A percentile compares a stretch with the other conserved stretches of the same genome.
Conservation (phyloP, 2,797 vertebrate species). For the Pachyuromys duprasi region DNA sequence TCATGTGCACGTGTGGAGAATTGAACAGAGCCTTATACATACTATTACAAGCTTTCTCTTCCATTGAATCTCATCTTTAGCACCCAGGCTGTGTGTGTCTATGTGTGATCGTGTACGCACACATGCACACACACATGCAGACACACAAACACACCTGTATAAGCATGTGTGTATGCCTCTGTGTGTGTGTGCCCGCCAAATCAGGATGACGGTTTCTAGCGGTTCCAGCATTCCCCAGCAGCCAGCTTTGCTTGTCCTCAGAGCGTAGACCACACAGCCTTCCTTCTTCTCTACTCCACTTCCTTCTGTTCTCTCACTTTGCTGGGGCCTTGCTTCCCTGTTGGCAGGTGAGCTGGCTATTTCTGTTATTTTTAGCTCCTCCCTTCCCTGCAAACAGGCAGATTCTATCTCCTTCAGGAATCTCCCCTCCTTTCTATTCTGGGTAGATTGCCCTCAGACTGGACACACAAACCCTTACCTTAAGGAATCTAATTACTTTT, state of each 20-base stretch:
- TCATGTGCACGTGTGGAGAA: too few species aligned
- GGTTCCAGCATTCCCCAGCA: not conserved
- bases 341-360: not conserved
- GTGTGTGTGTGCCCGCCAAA: not conserved
- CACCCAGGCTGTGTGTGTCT: not conserved
- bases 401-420: not conserved
- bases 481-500: slow-evolving; percentile 50
- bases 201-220: not conserved
- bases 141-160: too few species aligned
- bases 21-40: not conserved
- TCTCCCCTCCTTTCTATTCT: not conserved
- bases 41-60: not conserved
- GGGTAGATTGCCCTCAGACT: not conserved
- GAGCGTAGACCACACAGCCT: not conserved
- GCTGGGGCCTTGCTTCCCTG: not conserved
- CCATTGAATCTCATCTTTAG: not conserved
- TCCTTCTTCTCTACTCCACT: not conserved
- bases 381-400: not conserved
- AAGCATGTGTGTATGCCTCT: too few species aligned
- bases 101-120: not conserved
- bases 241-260: not conserved
- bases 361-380: not conserved
- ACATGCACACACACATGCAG: too few species aligned
- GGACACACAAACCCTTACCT: not conserved
- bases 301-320: not conserved